Base-by-base conservation (phyloP, 2,797 vertebrate genomes). In the Pitangus sulphuratus region DNA sequence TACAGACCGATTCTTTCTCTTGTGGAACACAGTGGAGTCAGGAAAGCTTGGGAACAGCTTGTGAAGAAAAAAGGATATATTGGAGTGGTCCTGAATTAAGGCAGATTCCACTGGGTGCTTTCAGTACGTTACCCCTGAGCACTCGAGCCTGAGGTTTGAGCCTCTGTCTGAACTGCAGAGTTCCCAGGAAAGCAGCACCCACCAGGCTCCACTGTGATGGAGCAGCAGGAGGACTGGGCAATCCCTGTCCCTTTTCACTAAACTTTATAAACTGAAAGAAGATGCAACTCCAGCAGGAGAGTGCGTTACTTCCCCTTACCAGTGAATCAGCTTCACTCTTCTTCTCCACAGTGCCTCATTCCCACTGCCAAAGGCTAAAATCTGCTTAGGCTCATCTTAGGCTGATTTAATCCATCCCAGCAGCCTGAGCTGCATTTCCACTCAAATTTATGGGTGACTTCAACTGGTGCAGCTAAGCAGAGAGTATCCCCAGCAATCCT, bases 41-140 rank as follows among this genome's bases (percentile, higher is more conserved):
- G 83, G 58, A 81, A 93, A 79, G 72, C 85, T 82, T 93, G 88
- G 90, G 69, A 96, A 96, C 37, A 39, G 66, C 42, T 35, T 16
- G 48, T 50, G 48, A 35, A 21, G 66, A 53, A 44, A 93, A 93
- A 93, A 48, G 28, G 47, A 12, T 71, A 39, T 51, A 22, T 1
- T 39, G 37, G n/a, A 66, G 42, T 6, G 45, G 15, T 54, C 60
- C 28, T 51, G 65, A 58, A 21, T 22, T 12, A 72, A 54, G 62
- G 57, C 57, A 44, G 19, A 85, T 89, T 42, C 68, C 28, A 19
- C 82, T 61, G 61, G 69, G 1, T 33, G 56, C 37, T 80, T 70
- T 45, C 28, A 69, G 85, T 9, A 11, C 51, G 1, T 8, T 70
- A 74, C 35, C 84, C 37, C 77, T 45, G 16, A 84, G 70, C n/a